Percentiles rank a stretch among this genome's conserved stretches.
Conservation (phyloP, 2,888 invertebrate genomes). For the Ecdyonurus torrentis region DNA sequence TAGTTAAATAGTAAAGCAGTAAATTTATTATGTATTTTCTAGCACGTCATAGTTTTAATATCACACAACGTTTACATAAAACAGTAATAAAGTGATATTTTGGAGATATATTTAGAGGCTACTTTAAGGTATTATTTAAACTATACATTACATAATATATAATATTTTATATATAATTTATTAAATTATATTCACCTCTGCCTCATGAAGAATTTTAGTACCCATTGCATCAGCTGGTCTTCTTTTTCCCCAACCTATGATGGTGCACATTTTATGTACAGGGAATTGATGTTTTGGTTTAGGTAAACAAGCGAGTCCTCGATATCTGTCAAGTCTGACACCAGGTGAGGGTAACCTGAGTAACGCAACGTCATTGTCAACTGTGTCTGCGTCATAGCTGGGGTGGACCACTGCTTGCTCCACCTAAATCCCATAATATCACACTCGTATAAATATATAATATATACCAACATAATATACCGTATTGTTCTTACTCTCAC, state of each 20-base stretch:
- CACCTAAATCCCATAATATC: constrained; percentile 21
- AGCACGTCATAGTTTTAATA: too few species aligned
- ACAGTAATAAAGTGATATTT: too few species aligned
- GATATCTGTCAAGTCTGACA: constrained; percentile 21
- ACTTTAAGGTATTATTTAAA: too few species aligned
- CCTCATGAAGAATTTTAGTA: constrained; percentile 70
- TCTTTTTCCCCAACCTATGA: constrained; percentile 87
- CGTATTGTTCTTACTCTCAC: constrained; percentile 24
- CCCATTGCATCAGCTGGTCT: constrained; percentile 60
- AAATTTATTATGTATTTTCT: too few species aligned
- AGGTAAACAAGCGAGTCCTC: constrained; percentile 69
- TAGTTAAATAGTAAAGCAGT: too few species aligned
- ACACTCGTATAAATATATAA: neutral
- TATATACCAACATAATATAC: neutral
- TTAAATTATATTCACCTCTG: constrained; percentile 43
- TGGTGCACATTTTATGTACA: constrained; percentile 53
- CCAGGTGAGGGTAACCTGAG: constrained; percentile 39
- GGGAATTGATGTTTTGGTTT: constrained; percentile 46
- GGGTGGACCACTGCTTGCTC: constrained; percentile 65
- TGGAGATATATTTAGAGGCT: too few species aligned
- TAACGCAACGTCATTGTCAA: constrained; percentile 84
- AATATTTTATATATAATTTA: too few species aligned
- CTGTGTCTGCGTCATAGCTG: constrained; percentile 69
- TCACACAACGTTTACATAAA: too few species aligned
- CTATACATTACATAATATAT: too few species aligned